Conservation (phyloP, 2,113 vertebrate genomes). For the Dicerorhinus sumatrensis region DNA sequence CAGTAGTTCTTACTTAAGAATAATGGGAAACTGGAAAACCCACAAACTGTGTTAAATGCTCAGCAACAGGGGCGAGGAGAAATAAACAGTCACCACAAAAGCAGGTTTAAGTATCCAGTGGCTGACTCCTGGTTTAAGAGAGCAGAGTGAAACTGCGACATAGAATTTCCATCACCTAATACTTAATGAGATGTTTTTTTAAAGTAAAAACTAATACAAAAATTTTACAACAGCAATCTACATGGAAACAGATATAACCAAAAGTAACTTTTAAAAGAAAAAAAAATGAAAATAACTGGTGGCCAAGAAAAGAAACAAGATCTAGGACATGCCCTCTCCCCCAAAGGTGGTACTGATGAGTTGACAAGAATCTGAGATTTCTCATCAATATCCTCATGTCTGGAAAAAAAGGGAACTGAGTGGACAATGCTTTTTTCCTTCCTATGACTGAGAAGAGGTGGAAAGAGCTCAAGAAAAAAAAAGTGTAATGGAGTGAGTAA, state of each 20-base stretch:
- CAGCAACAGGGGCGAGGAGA: background rate
- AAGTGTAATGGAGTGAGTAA: background rate
- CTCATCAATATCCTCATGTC: background rate
- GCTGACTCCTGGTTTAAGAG: background rate
- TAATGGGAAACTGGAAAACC: background rate
- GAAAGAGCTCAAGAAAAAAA: background rate
- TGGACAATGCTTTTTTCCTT: background rate
- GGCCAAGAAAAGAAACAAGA: background rate
- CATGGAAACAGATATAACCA: background rate
- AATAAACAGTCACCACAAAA: background rate
- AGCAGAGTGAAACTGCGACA: background rate
- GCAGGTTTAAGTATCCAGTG: background rate
- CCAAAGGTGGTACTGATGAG: background rate
- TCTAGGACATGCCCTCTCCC: background rate
- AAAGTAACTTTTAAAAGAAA: slow-evolving; percentile 8
- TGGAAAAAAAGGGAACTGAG: background rate
- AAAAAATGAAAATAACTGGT: background rate
- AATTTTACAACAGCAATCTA: background rate
- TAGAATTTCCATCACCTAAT: background rate
- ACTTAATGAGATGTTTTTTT: background rate
- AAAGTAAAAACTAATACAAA: background rate
- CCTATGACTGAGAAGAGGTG: background rate
- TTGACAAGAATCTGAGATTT: background rate
- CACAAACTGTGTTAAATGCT: background rate
- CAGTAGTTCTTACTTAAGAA: slow-evolving; percentile 20